phyloP scores from a whole-genome alignment of 2,888 invertebrate genomes.

The Andrena flavipes region DNA sequence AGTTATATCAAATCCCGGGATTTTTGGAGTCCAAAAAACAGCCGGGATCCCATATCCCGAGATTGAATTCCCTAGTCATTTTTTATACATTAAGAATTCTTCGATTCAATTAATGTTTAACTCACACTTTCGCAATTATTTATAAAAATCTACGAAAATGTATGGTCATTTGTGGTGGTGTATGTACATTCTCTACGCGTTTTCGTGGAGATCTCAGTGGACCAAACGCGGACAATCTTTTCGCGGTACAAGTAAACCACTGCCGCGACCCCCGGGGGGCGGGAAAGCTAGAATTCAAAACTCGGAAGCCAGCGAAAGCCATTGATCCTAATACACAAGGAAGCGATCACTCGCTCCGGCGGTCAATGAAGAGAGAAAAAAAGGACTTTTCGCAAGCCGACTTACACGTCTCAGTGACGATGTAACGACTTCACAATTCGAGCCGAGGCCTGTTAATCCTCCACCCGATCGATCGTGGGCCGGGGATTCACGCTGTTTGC shows the following conservation, averaged over 20 bases:
- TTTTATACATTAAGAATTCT: too few relatives aligned
- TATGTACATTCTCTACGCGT: too few relatives aligned
- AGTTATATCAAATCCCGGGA: too few relatives aligned
- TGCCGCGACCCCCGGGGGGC: conserved; percentile 44
- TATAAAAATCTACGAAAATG: too few relatives aligned
- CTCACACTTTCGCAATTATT: too few relatives aligned
- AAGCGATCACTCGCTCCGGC: conserved; percentile 76
- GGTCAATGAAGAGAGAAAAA: conserved; percentile 71
- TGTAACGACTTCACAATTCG: conserved; percentile 76
- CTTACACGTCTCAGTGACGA: conserved; percentile 78
- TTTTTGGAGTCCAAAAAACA: too few relatives aligned
- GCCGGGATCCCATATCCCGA: too few relatives aligned
- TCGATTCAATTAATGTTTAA: too few relatives aligned
- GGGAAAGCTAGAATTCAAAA: conserved; percentile 60
- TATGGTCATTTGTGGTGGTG: too few relatives aligned
- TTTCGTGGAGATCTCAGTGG: conserved; percentile 15
- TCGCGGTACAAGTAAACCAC: conserved; percentile 40
- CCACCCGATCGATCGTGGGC: conserved; percentile 76
- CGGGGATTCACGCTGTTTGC: conserved; percentile 65
- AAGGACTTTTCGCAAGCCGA: conserved; percentile 76
- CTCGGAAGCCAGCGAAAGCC: conserved; percentile 76
- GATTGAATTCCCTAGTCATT: too few relatives aligned
- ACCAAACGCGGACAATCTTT: conserved; percentile 34
- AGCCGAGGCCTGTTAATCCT: conserved; percentile 73
- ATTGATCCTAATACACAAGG: conserved; percentile 74